These are phyloP conservation scores for Ammodytes marinus DNA, from an alignment of 2,113 vertebrate species.

Conservation along the genomic window DNA sequence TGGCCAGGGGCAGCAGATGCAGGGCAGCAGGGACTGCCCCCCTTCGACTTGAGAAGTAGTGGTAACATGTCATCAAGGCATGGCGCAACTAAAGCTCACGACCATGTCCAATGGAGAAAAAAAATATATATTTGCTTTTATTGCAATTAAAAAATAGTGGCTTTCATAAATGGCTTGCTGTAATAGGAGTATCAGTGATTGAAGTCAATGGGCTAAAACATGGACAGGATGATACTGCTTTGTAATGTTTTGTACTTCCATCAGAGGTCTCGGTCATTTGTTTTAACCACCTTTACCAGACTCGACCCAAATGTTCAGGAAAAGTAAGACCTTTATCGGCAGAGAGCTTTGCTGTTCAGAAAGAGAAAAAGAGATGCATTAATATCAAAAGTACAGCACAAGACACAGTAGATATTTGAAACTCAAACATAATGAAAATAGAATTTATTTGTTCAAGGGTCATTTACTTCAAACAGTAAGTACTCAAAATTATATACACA, in stretches of 20 bases:
- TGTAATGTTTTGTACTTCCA: slow-evolving; percentile 41
- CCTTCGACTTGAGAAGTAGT: too few species aligned
- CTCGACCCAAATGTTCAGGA: slow-evolving; percentile 83
- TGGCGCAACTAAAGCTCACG: too few species aligned
- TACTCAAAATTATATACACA: slow-evolving; percentile 69
- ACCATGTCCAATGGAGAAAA: not conserved
- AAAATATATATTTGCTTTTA: not conserved
- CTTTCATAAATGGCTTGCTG: too few species aligned
- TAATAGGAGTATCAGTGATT: not conserved
- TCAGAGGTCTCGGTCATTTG: slow-evolving; percentile 44
- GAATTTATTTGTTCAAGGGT: slow-evolving; percentile 78
- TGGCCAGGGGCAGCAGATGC: too few species aligned
- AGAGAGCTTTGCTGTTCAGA: slow-evolving; percentile 86
- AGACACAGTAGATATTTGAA: slow-evolving; percentile 66
- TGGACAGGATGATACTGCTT: not conserved
- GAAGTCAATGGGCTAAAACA: slow-evolving; percentile 36
- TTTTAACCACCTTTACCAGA: slow-evolving; percentile 81
- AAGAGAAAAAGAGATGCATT: slow-evolving; percentile 86
- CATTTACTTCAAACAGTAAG: slow-evolving; percentile 74
- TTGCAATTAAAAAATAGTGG: not conserved
- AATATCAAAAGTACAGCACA: slow-evolving; percentile 78
- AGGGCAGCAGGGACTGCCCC: too few species aligned
- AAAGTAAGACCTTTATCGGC: slow-evolving; percentile 79
- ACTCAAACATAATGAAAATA: slow-evolving; percentile 77
- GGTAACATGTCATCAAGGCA: not conserved